phyloP scores from a whole-genome alignment of 2,888 invertebrate genomes.

The Hirtodrosophila confusa region DNA sequence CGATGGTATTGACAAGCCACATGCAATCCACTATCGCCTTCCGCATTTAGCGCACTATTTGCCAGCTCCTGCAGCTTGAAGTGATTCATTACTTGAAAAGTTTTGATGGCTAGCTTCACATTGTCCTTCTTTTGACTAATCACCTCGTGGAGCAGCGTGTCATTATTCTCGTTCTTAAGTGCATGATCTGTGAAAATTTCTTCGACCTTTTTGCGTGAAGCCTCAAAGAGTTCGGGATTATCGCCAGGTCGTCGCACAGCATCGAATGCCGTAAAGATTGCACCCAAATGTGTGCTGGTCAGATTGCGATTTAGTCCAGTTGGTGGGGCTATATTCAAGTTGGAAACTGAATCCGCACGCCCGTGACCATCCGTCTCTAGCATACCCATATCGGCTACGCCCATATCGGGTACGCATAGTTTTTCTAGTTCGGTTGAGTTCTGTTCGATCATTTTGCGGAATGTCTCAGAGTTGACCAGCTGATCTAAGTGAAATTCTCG shows the following conservation, averaged over 20 bases:
- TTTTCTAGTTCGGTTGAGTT: constrained; percentile 55
- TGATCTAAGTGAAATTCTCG: constrained; percentile 55
- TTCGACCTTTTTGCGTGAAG: constrained; percentile 40
- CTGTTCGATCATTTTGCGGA: constrained; percentile 38
- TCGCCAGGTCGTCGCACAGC: constrained; percentile 33
- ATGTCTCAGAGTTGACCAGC: constrained; percentile 42
- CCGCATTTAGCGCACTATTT: constrained; percentile 84
- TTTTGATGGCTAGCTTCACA: constrained; percentile 68
- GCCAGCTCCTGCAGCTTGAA: constrained; percentile 82
- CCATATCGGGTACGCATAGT: constrained; percentile 40
- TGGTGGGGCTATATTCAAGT: neutral
- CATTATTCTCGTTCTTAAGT: constrained; percentile 65
- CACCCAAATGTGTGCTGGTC: constrained; percentile 39
- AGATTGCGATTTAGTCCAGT: constrained; percentile 18
- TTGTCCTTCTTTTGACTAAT: constrained; percentile 72
- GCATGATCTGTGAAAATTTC: constrained; percentile 69
- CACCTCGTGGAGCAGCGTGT: constrained; percentile 81
- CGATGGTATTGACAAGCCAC: constrained; percentile 84
- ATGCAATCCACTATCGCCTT: constrained; percentile 85
- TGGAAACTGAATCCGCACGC: constrained; percentile 17
- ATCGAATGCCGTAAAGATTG: constrained; percentile 54
- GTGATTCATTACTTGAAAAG: constrained; percentile 79
- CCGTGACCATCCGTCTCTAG: constrained; percentile 55
- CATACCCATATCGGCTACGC: constrained; percentile 22
- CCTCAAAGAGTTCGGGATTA: constrained; percentile 4